Conservation (phyloP, 2,888 invertebrate genomes). For the Cryptocephalus primarius region DNA sequence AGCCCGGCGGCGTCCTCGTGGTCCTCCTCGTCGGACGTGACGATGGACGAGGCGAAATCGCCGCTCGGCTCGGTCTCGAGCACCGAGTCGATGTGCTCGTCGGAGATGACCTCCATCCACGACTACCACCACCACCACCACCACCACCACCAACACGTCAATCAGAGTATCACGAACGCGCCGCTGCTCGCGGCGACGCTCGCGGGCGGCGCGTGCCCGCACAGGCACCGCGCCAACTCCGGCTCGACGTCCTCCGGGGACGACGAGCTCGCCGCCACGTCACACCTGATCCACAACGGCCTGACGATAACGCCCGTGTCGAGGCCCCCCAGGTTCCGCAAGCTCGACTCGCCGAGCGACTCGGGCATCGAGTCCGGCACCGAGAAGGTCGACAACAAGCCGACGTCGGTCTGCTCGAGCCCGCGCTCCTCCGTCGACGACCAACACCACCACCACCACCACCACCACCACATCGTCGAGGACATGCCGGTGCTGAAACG, state of each 20-base stretch:
- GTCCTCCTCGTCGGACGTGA: conserved; percentile 57
- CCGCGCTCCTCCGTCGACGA: conserved; percentile 77
- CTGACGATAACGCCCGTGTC: conserved; percentile 61
- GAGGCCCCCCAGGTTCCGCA: conserved; percentile 56
- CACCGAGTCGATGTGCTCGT: conserved; percentile 71
- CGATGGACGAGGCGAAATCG: conserved; percentile 73
- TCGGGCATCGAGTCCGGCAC: conserved; percentile 91
- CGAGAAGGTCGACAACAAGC: conserved; percentile 73
- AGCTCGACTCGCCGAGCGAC: conserved; percentile 84
- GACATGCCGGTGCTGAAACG: conserved; percentile 92
- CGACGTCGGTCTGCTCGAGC: conserved; percentile 74
- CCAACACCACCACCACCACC: conserved; percentile 5
- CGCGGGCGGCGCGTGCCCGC: conserved; percentile 62
- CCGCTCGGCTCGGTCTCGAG: conserved; percentile 81
- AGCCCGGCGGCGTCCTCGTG: conserved; percentile 55
- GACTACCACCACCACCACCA: conserved; percentile 42
- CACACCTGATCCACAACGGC: conserved; percentile 61
- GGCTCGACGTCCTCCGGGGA: conserved; percentile 65
- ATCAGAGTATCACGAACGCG: conserved; percentile 58
- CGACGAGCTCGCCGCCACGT: conserved; percentile 63
- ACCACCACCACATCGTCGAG: conserved; percentile 54
- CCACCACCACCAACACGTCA: conserved; percentile 23
- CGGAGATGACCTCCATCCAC: conserved; percentile 48
- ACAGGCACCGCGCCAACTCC: conserved; percentile 63
- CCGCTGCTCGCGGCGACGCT: conserved; percentile 65